These are phyloP conservation scores for Eurystomus gularis DNA, from an alignment of 2,113 vertebrate species.

Conservation along the genomic window DNA sequence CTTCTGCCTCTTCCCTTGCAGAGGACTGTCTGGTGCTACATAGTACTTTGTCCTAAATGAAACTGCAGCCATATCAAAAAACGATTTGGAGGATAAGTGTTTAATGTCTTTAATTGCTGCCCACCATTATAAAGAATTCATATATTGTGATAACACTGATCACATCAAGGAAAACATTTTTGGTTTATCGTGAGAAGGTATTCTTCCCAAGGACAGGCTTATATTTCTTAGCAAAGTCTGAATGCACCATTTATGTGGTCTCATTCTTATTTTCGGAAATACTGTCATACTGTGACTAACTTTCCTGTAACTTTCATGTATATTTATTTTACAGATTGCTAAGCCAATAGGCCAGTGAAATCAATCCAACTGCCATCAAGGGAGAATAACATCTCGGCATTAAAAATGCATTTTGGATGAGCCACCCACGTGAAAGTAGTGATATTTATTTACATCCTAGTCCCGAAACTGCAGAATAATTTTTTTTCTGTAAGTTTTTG, in stretches of 20 bases:
- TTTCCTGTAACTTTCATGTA: background rate
- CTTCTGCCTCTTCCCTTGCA: background rate
- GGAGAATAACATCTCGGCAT: background rate
- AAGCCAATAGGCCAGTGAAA: background rate
- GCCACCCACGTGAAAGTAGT: background rate
- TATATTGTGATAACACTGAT: background rate
- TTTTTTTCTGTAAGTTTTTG: background rate
- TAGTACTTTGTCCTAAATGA: background rate
- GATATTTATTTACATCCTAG: background rate
- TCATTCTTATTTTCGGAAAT: background rate
- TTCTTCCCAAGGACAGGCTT: background rate
- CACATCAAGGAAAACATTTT: background rate
- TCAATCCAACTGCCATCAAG: background rate
- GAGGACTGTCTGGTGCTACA: background rate
- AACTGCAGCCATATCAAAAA: background rate
- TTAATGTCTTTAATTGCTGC: background rate
- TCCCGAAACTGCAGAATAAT: background rate
- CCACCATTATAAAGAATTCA: background rate
- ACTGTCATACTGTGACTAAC: background rate
- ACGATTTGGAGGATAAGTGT: background rate
- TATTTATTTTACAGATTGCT: background rate
- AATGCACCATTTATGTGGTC: background rate
- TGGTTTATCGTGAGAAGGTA: background rate
- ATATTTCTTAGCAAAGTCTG: background rate
- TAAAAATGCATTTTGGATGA: background rate